Base-by-base conservation (phyloP, 1,140 invertebrate genomes). In the Bombus pyrosoma region DNA sequence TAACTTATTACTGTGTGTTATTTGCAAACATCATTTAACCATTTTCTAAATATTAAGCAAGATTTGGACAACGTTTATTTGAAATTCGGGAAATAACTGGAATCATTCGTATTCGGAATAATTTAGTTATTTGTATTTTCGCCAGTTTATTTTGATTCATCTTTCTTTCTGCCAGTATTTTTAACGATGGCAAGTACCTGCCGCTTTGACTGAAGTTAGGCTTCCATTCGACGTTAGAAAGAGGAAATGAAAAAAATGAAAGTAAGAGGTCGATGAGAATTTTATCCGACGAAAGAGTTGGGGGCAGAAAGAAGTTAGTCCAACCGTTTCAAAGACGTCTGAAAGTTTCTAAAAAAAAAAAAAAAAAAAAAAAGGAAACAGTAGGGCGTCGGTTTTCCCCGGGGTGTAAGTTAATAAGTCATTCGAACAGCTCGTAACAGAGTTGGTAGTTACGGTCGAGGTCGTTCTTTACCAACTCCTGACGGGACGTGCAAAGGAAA, bases 371-470 rank as follows among this genome's bases (percentile, higher is more conserved):
- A 12, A 13, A n/a, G 13, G 9, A 78, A 84, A 77, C 59, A 59
- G 43, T 28, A 43, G 75, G 37, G 32, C 12, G 76, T 66, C 74
- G 71, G 43, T 83, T 80, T 72, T 86, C 90, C 90, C 80, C 18
- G 72, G 79, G 41, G 73, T 83, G 81, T 77, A 74, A 73, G 81
- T 87, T 87, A 89, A 92, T 92, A 91, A 92, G 87, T 92, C 88
- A 81, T 73, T 83, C 53, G 74, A 64, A 73, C 71, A 77, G 87
- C 72, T 59, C 78, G 83, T 88, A 87, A 88, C 83, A 83, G 85
- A 84, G 87, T 87, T 80, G 75, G 84, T 87, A 78, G 77, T 86
- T 87, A 88, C 84, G 79, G 57, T 43, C 69, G 25, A 47, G 62
- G 41, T 57, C 73, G 28, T 83, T 83, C 73, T 83, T 76, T 25